Evolutionary conservation across 2,113 vertebrate species (phyloP).

Genomic region (Urocolius indicus): DNA sequence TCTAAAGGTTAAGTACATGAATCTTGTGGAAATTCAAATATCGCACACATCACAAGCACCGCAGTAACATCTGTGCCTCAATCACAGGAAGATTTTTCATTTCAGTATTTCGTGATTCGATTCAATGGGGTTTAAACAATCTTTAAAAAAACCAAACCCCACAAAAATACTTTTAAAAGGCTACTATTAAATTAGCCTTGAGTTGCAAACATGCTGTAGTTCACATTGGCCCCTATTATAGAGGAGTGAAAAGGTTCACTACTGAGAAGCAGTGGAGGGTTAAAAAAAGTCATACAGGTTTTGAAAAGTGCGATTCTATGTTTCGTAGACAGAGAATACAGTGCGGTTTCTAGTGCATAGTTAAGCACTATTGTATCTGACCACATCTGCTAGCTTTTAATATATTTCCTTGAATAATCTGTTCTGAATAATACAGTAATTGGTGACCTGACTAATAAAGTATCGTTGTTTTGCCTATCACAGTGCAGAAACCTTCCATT

Average conservation of each 20-base stretch:
- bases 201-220: constrained; percentile 32
- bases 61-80: constrained; percentile 44
- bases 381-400: constrained; percentile 57
- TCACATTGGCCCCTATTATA: constrained; percentile 29
- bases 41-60: not conserved
- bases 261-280: constrained; percentile 13
- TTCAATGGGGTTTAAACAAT: constrained; percentile 42
- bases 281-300: constrained; percentile 49
- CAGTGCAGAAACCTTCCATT: constrained; percentile 37
- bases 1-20: constrained; percentile 62
- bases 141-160: not conserved
- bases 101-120: constrained; percentile 29
- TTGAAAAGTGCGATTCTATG: constrained; percentile 34
- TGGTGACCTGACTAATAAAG: constrained; percentile 75
- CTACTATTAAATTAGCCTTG: constrained; percentile 44
- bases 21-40: constrained; percentile 56
- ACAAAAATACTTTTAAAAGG: constrained; percentile 5
- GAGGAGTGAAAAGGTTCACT: constrained; percentile 1
- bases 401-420: constrained; percentile 73
- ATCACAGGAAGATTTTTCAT: constrained; percentile 56
- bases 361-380: constrained; percentile 52
- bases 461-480: constrained; percentile 62
- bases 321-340: constrained; percentile 26
- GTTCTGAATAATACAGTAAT: constrained; percentile 69
- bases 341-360: constrained; percentile 7